Evolutionary conservation across 1,140 invertebrate genomes (phyloP).

Genomic region (Agrilus planipennis): DNA sequence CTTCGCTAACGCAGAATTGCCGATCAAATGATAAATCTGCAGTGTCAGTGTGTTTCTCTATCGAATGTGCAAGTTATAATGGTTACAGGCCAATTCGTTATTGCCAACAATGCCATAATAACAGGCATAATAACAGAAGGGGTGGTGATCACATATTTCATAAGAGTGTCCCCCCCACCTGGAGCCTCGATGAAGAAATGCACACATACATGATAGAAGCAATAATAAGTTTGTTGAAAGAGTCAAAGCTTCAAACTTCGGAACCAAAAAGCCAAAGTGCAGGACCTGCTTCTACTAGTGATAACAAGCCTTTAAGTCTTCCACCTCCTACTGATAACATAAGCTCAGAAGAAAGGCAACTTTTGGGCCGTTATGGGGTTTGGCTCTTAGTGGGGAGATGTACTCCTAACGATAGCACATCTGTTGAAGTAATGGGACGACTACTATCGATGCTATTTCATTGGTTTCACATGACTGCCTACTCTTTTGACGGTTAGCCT

Average conservation of each 20-base stretch:
- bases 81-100: constrained; percentile 90
- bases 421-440: constrained; percentile 77
- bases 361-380: constrained; percentile 90
- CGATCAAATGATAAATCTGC: constrained; percentile 85
- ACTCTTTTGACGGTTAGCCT: constrained; percentile 77
- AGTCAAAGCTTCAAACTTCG: constrained; percentile 61
- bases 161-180: constrained; percentile 69
- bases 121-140: constrained; percentile 72
- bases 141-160: constrained; percentile 86
- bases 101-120: constrained; percentile 82
- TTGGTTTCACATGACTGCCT: constrained; percentile 97
- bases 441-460: constrained; percentile 94
- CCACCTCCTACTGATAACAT: constrained; percentile 43
- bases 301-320: constrained; percentile 9
- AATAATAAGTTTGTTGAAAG: constrained; percentile 78
- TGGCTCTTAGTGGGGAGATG: constrained; percentile 94
- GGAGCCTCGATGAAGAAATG: constrained; percentile 79
- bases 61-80: constrained; percentile 93
- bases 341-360: constrained; percentile 66
- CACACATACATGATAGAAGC: constrained; percentile 91
- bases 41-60: constrained; percentile 91
- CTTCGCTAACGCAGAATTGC: no score
- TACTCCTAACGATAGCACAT: constrained; percentile 72
- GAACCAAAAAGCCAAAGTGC: constrained; percentile 34
- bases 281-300: constrained; percentile 2